A percentile compares a stretch with the other conserved stretches of the same genome.
Evolutionary conservation across 1,140 invertebrate species (phyloP).

Genomic region (Rhagoletis pomonella): DNA sequence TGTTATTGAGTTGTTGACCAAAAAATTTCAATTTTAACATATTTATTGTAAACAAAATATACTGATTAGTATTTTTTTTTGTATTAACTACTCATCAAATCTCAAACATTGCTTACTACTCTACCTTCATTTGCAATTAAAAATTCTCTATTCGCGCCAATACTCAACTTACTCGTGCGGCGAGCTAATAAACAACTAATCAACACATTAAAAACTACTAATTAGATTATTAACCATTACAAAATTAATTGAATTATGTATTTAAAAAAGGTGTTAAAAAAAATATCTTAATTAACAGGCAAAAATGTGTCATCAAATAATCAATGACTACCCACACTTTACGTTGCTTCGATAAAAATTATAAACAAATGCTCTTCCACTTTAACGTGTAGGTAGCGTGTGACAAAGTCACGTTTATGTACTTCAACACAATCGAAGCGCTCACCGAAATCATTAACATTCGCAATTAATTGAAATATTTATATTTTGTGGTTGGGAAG

Average conservation of each 20-base stretch:
- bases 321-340: background rate
- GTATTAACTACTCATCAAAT: too few species aligned
- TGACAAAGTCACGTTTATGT: background rate
- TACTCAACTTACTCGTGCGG: too few species aligned
- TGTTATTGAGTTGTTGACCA: too few species aligned
- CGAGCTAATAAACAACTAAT: background rate
- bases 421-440: background rate
- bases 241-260: background rate
- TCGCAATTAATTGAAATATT: slow-evolving; percentile 3
- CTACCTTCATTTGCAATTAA: too few species aligned
- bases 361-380: background rate
- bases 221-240: background rate
- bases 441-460: background rate
- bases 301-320: background rate
- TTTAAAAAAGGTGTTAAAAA: background rate
- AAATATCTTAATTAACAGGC: background rate
- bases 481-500: background rate
- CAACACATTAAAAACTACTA: slow-evolving; percentile 5
- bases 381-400: background rate
- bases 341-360: background rate
- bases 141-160: too few species aligned
- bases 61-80: too few species aligned
- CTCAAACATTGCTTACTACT: too few species aligned
- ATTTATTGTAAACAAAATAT: too few species aligned
- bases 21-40: too few species aligned